phyloP scores from a whole-genome alignment of 2,113 vertebrate species.

The Hucho hucho region DNA sequence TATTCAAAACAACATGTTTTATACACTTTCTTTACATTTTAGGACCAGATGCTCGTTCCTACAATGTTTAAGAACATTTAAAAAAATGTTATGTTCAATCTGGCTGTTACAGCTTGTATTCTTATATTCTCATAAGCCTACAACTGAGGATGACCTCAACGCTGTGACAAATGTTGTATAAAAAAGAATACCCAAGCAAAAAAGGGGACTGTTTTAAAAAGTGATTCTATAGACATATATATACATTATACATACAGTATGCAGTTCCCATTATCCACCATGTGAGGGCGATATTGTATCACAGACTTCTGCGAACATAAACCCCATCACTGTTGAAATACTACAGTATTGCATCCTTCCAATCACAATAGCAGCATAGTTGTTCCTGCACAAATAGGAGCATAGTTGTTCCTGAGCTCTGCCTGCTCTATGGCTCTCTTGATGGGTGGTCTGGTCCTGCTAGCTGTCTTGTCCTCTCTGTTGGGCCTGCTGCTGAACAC shows the following conservation, averaged over 20 bases:
- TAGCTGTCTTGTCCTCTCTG: background rate
- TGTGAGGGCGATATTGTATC: background rate
- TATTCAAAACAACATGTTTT: too few species aligned
- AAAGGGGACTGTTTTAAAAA: background rate
- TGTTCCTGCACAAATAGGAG: conserved; percentile 1
- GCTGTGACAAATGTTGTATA: background rate
- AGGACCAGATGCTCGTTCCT: too few species aligned
- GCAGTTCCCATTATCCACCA: background rate
- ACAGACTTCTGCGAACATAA: background rate
- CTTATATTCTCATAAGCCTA: background rate
- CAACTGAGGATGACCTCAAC: background rate
- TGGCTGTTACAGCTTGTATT: too few species aligned
- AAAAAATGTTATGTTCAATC: too few species aligned
- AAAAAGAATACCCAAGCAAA: background rate
- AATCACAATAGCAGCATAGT: conserved; percentile 36
- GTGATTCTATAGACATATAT: background rate
- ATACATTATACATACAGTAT: background rate
- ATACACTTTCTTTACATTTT: too few species aligned
- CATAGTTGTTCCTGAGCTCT: conserved; percentile 45
- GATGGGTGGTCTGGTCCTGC: conserved; percentile 42
- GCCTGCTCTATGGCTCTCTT: conserved; percentile 51
- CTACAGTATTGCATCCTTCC: too few species aligned
- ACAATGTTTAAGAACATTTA: too few species aligned
- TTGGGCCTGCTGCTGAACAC: conserved; percentile 48
- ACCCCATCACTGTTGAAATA: too few species aligned